Conservation (phyloP, 2,797 vertebrate genomes). For the Pseudochromis fuscus region DNA sequence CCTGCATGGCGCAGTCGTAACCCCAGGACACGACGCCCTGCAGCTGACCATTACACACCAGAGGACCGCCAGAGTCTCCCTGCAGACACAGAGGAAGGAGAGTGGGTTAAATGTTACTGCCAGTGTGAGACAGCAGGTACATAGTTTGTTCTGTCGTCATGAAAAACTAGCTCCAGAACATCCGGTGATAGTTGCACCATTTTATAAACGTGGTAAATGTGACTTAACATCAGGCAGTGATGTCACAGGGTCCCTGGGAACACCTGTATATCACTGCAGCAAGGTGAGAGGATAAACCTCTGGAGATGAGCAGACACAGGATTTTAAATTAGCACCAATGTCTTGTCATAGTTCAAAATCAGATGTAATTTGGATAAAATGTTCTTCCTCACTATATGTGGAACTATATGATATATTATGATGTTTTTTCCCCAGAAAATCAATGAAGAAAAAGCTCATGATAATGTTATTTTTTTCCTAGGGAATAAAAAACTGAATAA, state of each 20-base stretch:
- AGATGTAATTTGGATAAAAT: too few species aligned
- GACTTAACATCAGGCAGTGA: too few species aligned
- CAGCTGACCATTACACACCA: slow-evolving; percentile 81
- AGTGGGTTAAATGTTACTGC: background rate
- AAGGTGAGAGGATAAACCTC: background rate
- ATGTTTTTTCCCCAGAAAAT: too few species aligned
- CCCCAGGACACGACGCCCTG: slow-evolving; percentile 84
- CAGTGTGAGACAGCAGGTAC: background rate
- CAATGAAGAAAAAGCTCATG: too few species aligned
- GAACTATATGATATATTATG: too few species aligned
- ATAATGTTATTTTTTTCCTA: too few species aligned
- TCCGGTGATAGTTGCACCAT: too few species aligned
- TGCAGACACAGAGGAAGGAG: slow-evolving; percentile 48
- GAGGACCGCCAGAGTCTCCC: slow-evolving; percentile 86
- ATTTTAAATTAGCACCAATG: too few species aligned
- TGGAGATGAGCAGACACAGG: background rate
- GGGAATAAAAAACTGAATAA: too few species aligned
- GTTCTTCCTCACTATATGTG: too few species aligned
- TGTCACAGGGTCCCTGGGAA: background rate
- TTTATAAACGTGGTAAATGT: too few species aligned
- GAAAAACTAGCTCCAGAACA: background rate
- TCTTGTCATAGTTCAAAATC: too few species aligned
- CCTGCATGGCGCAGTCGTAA: slow-evolving; percentile 74
- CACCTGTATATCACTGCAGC: background rate
- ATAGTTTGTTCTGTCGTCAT: background rate